Conservation (phyloP, 2,888 invertebrate species). For the Drosophila affinis region DNA sequence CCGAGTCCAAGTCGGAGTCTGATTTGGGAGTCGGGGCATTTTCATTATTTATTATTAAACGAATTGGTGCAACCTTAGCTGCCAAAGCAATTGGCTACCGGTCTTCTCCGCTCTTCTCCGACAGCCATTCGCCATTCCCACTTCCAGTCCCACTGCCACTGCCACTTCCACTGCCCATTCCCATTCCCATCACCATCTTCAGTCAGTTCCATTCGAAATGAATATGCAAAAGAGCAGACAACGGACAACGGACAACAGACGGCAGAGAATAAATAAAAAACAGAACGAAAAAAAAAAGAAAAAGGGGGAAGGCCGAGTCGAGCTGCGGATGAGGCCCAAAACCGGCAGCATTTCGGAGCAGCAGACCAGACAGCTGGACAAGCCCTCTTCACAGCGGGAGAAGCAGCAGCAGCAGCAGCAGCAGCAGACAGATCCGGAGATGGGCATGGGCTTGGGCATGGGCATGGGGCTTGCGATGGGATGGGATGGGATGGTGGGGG, state of each 20-base stretch:
- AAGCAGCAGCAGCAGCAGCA: constrained; percentile 14
- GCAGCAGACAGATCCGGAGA: constrained; percentile 15
- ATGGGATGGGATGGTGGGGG: background rate
- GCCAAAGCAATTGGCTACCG: constrained; percentile 81
- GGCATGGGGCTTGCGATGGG: background rate
- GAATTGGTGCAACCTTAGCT: constrained; percentile 82
- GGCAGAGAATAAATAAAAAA: constrained; percentile 17
- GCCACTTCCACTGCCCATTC: background rate
- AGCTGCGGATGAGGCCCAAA: constrained; percentile 20
- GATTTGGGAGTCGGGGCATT: constrained; percentile 38
- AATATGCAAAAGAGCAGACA: constrained; percentile 69
- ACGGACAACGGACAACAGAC: constrained; percentile 14
- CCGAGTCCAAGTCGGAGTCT: constrained; percentile 5
- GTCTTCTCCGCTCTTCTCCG: constrained; percentile 60
- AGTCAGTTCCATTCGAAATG: constrained; percentile 54
- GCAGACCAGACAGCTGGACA: constrained; percentile 53
- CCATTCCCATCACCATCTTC: constrained; percentile 10
- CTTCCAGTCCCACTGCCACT: too few species aligned
- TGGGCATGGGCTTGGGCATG: background rate
- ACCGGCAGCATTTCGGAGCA: constrained; percentile 58
- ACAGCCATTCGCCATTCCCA: background rate
- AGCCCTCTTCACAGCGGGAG: constrained; percentile 49
- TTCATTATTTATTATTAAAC: constrained; percentile 78
- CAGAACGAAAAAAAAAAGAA: background rate
- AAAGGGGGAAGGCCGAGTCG: background rate